Evolutionary conservation across 2,888 invertebrate genomes (phyloP).

Genomic region (Odontocolon sp.): DNA sequence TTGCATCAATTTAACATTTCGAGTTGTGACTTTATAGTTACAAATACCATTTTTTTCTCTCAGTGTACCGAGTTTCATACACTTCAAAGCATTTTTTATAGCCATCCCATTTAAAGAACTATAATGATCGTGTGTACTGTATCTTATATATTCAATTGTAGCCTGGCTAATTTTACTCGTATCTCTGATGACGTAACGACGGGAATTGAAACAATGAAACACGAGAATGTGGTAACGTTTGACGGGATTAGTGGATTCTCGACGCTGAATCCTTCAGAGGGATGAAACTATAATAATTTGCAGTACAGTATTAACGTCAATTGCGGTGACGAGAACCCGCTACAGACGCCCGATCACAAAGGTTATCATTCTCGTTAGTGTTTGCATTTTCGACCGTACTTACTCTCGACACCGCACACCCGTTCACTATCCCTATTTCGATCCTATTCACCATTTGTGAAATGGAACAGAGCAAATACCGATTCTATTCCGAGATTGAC

Average conservation of each 20-base stretch:
- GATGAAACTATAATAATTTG: background rate
- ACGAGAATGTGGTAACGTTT: background rate
- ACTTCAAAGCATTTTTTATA: too few species aligned
- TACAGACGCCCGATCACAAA: slow-evolving; percentile 10
- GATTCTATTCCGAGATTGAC: background rate
- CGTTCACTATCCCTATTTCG: background rate
- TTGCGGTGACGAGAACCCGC: background rate
- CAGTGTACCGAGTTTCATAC: too few species aligned
- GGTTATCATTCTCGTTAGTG: slow-evolving; percentile 8
- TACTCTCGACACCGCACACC: slow-evolving; percentile 4
- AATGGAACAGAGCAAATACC: slow-evolving; percentile 1
- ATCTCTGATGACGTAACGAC: background rate
- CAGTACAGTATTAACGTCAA: background rate
- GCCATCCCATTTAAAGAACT: too few species aligned
- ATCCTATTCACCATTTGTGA: background rate
- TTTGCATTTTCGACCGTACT: slow-evolving; percentile 9
- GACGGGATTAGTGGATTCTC: slow-evolving; percentile 7
- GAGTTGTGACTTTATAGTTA: too few species aligned
- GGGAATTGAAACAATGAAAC: slow-evolving; percentile 2
- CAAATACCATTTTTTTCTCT: too few species aligned
- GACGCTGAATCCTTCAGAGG: slow-evolving; percentile 20
- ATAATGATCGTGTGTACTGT: background rate
- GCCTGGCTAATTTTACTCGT: background rate
- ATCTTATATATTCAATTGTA: background rate
- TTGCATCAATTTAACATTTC: too few species aligned